phyloP scores from a whole-genome alignment of 2,797 vertebrate genomes.

The Thripadectes ignobilis region DNA sequence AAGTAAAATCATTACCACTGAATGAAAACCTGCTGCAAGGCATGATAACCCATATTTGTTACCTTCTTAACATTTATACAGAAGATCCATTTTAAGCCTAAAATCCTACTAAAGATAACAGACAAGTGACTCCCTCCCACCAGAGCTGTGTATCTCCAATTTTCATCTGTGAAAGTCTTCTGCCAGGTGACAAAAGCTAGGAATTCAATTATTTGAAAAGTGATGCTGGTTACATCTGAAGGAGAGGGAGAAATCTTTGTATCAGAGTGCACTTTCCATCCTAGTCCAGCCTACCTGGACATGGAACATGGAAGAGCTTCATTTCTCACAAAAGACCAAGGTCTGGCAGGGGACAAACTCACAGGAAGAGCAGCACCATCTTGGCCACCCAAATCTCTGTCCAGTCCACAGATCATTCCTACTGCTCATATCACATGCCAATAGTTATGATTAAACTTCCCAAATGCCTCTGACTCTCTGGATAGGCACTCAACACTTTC shows the following conservation, averaged over 20 bases:
- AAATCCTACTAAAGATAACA: neutral
- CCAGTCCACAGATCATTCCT: neutral
- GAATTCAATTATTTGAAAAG: neutral
- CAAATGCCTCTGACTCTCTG: neutral
- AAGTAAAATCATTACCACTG: constrained; percentile 14
- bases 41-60: neutral
- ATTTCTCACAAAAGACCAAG: neutral
- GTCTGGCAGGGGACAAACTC: neutral
- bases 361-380: neutral
- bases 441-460: neutral
- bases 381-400: neutral
- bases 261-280: neutral
- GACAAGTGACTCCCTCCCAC: neutral
- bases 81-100: constrained; percentile 9
- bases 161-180: neutral
- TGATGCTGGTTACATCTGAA: neutral
- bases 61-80: neutral
- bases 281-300: neutral
- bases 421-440: neutral
- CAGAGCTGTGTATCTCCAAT: neutral
- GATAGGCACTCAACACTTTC: neutral
- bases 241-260: neutral
- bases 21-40: neutral
- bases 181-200: neutral
- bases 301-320: neutral